Evolutionary conservation across 2,888 invertebrate genomes (phyloP).

Genomic region (Troides aeacus): DNA sequence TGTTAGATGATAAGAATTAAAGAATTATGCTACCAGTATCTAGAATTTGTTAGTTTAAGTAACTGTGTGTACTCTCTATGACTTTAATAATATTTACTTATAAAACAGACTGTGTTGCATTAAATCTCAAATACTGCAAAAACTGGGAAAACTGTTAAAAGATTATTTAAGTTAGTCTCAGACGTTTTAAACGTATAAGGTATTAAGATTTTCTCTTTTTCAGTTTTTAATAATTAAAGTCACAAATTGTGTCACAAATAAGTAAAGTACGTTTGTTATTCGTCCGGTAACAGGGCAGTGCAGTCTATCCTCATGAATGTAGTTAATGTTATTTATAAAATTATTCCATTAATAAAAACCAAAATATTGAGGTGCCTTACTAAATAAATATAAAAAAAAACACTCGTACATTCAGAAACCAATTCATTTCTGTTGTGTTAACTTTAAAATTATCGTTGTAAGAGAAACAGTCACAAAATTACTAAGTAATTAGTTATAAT

Average conservation of each 20-base stretch:
- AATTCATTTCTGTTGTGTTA: slow-evolving; percentile 25
- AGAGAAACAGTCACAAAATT: slow-evolving; percentile 61
- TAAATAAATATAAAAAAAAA: slow-evolving; percentile 38
- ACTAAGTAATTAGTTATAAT: slow-evolving; percentile 41
- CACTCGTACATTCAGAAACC: slow-evolving; percentile 14
- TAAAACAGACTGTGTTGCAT: slow-evolving; percentile 6
- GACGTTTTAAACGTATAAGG: no score
- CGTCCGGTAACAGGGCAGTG: not conserved
- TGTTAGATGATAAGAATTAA: slow-evolving; percentile 36
- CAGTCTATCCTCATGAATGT: not conserved
- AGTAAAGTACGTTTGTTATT: not conserved
- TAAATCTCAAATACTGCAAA: not conserved
- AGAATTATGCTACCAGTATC: slow-evolving; percentile 30
- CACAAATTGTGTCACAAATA: not conserved
- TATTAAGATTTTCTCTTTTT: not conserved
- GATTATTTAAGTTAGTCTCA: no score
- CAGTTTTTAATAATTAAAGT: not conserved
- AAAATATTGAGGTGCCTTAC: slow-evolving; percentile 73
- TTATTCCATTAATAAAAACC: slow-evolving; percentile 48
- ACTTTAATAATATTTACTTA: not conserved
- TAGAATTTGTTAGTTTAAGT: slow-evolving; percentile 26
- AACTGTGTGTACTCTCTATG: slow-evolving; percentile 17
- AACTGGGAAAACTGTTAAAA: not conserved
- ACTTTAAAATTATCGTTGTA: slow-evolving; percentile 35
- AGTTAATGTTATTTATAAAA: slow-evolving; percentile 23